phyloP scores from a whole-genome alignment of 2,797 vertebrate species.

The Chelonia mydas region DNA sequence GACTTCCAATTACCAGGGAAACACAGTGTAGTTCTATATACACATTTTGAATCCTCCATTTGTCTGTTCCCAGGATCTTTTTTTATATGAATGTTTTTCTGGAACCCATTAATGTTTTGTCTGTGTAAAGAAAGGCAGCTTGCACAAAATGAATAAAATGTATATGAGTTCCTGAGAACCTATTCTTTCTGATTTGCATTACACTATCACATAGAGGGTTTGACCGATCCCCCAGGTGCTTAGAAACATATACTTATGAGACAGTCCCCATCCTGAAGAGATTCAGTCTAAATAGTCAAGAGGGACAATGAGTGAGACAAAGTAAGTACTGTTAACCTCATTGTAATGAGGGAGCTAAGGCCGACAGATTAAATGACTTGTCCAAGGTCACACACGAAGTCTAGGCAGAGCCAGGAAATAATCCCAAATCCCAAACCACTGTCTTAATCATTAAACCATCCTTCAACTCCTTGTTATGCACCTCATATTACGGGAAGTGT shows the following conservation, averaged over 20 bases:
- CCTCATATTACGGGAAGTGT: neutral
- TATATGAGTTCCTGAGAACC: neutral
- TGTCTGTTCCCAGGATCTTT: neutral
- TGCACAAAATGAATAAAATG: neutral
- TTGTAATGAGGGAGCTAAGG: neutral
- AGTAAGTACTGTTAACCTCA: neutral
- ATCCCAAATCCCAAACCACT: neutral
- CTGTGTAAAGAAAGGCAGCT: neutral
- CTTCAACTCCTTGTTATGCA: neutral
- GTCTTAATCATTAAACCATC: fast-evolving
- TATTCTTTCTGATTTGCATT: neutral
- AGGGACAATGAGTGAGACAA: neutral
- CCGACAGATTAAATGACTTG: neutral
- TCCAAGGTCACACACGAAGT: neutral
- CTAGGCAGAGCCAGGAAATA: neutral
- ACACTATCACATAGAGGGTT: neutral
- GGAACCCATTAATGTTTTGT: neutral
- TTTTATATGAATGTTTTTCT: neutral
- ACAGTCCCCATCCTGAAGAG: neutral
- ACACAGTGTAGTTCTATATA: neutral
- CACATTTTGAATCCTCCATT: neutral
- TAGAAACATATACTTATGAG: neutral
- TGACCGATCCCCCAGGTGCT: neutral
- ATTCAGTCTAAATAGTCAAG: neutral
- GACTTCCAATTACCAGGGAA: neutral